Percentiles rank a stretch among this genome's conserved stretches.
Conservation (phyloP, 2,888 invertebrate species). For the Argyra leucocephala region DNA sequence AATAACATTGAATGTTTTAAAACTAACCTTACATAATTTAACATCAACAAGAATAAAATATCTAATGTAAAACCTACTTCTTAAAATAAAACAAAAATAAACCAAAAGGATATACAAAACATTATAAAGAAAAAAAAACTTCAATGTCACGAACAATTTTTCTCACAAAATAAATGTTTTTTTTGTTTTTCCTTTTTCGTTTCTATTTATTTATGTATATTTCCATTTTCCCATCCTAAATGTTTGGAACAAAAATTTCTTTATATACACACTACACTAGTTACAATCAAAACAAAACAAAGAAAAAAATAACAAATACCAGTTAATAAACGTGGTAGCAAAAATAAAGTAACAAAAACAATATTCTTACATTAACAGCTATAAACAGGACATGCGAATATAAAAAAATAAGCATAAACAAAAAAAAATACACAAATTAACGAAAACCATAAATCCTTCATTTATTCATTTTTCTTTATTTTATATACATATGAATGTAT, state of each 20-base stretch:
- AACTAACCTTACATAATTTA: too few species aligned
- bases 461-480: conserved; percentile 1
- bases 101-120: not conserved
- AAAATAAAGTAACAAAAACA: not conserved
- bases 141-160: conserved; percentile 2
- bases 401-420: not conserved
- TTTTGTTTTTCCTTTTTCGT: too few species aligned
- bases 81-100: too few species aligned
- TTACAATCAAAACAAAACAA: not conserved
- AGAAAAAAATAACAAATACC: not conserved
- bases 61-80: too few species aligned
- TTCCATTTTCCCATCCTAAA: not conserved
- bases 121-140: not conserved
- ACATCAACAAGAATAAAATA: too few species aligned
- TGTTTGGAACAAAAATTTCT: not conserved
- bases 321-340: not conserved
- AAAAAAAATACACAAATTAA: not conserved
- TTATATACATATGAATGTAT: too few species aligned
- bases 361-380: not conserved
- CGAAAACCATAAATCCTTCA: conserved; percentile 4
- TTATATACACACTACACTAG: too few species aligned
- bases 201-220: too few species aligned
- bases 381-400: not conserved
- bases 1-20: too few species aligned
- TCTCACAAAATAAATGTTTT: not conserved